phyloP scores from a whole-genome alignment of 1,140 invertebrate genomes.

The Sitobion miscanthi region DNA sequence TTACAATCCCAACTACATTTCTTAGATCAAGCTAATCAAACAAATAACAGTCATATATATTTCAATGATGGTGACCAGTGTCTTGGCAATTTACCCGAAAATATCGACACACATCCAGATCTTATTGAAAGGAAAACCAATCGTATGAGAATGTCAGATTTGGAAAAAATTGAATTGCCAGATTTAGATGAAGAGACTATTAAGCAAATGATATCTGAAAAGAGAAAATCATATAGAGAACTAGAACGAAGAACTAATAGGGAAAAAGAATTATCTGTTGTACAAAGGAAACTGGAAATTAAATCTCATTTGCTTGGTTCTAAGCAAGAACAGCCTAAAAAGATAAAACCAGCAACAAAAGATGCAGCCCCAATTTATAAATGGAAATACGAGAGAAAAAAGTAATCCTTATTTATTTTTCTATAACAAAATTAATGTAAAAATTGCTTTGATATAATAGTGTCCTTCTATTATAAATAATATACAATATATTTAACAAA shows the following conservation, averaged over 20 bases:
- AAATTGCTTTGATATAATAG: not conserved
- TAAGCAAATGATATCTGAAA: constrained; percentile 64
- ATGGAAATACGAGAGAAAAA: constrained; percentile 87
- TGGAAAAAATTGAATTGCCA: constrained; percentile 69
- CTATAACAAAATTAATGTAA: not conserved
- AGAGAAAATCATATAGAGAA: constrained; percentile 76
- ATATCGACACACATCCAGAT: constrained; percentile 77
- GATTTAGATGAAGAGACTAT: constrained; percentile 66
- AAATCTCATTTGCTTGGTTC: constrained; percentile 75
- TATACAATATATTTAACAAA: constrained; percentile 8
- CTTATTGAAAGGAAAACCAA: constrained; percentile 75
- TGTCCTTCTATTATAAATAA: constrained; percentile 16
- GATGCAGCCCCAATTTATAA: constrained; percentile 79
- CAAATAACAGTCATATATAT: constrained; percentile 79
- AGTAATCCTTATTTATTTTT: constrained; percentile 63
- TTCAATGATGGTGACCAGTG: constrained; percentile 77
- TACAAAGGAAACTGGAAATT: constrained; percentile 85
- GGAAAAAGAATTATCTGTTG: constrained; percentile 79
- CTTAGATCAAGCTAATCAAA: constrained; percentile 73
- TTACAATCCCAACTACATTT: constrained; percentile 84
- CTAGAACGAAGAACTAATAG: constrained; percentile 81
- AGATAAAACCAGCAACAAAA: constrained; percentile 72
- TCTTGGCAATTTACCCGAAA: constrained; percentile 73
- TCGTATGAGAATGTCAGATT: constrained; percentile 69
- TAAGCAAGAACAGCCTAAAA: constrained; percentile 70